Evolutionary conservation across 2,113 vertebrate genomes (phyloP).

Genomic region (Pelobates fuscus): DNA sequence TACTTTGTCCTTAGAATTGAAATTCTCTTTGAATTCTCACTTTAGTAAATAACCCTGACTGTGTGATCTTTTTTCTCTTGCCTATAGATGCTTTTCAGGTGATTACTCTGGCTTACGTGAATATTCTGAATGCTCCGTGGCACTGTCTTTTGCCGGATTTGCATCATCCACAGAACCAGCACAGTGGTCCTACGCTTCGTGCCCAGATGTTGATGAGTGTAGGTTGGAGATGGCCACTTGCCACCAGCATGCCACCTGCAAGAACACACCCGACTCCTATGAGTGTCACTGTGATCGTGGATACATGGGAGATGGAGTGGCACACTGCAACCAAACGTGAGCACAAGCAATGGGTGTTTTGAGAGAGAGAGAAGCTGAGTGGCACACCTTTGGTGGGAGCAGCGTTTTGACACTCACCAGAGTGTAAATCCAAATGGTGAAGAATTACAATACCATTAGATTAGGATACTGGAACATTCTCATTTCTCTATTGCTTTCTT

Average conservation of each 20-base stretch:
- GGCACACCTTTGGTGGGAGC: too few relatives aligned
- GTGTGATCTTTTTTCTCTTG: neutral
- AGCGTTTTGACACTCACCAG: too few relatives aligned
- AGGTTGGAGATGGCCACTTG: slow-evolving; percentile 84
- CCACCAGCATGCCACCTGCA: slow-evolving; percentile 80
- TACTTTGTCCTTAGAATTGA: too few relatives aligned
- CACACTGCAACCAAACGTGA: slow-evolving; percentile 90
- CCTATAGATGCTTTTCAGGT: slow-evolving; percentile 79
- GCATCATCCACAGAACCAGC: slow-evolving; percentile 67
- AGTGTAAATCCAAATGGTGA: too few relatives aligned
- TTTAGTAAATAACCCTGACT: too few relatives aligned
- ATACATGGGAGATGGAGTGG: slow-evolving; percentile 81
- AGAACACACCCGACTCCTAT: slow-evolving; percentile 87
- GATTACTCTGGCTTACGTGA: slow-evolving; percentile 82
- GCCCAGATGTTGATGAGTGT: slow-evolving; percentile 90
- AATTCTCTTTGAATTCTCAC: too few relatives aligned
- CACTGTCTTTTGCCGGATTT: slow-evolving; percentile 74
- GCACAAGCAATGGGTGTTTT: slow-evolving; percentile 31
- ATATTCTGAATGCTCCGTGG: slow-evolving; percentile 78
- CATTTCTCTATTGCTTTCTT: too few relatives aligned
- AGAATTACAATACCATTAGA: too few relatives aligned
- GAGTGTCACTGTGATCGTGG: slow-evolving; percentile 88
- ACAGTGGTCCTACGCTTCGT: slow-evolving; percentile 84
- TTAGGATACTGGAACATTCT: too few relatives aligned
- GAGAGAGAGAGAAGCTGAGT: too few relatives aligned